A percentile compares a stretch with the other conserved stretches of the same genome.
Evolutionary conservation across 2,113 vertebrate species (phyloP).

Genomic region (Tylochromis polylepis): DNA sequence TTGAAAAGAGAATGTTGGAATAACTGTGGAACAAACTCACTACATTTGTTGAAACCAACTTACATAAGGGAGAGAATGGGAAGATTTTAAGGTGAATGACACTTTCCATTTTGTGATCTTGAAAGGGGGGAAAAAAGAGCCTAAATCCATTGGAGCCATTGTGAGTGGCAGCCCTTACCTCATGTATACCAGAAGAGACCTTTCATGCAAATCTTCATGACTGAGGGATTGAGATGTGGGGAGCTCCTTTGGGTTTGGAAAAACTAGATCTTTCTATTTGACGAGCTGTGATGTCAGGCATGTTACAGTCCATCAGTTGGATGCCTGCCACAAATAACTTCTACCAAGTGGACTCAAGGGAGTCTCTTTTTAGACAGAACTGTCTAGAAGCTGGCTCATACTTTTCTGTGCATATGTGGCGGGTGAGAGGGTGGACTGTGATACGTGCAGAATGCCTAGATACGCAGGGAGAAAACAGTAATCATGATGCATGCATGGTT

Average conservation of each 20-base stretch:
- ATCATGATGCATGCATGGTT: conserved; percentile 30
- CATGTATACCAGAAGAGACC: not conserved
- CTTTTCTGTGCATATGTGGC: not conserved
- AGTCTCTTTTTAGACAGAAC: conserved; percentile 20
- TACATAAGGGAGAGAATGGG: not conserved
- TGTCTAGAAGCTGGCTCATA: not conserved
- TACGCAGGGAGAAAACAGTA: not conserved
- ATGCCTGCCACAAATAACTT: conserved; percentile 27
- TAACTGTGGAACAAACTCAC: not conserved
- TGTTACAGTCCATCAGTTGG: conserved; percentile 42
- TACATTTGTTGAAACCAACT: not conserved
- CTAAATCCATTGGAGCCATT: not conserved
- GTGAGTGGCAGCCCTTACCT: conserved; percentile 39
- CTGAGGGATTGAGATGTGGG: conserved; percentile 1
- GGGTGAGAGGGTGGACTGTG: conserved; percentile 1
- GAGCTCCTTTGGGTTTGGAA: conserved; percentile 14
- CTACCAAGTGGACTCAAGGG: conserved; percentile 9
- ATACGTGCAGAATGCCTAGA: conserved; percentile 10
- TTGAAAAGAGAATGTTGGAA: not conserved
- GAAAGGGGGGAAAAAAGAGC: not conserved
- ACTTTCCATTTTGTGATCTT: not conserved
- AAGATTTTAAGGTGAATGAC: not conserved
- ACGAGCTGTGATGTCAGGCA: conserved; percentile 36
- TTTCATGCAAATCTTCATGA: conserved; percentile 7
- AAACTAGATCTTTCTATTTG: conserved; percentile 37